phyloP scores from a whole-genome alignment of 2,888 invertebrate species.

The Cartodere bifasciata region DNA sequence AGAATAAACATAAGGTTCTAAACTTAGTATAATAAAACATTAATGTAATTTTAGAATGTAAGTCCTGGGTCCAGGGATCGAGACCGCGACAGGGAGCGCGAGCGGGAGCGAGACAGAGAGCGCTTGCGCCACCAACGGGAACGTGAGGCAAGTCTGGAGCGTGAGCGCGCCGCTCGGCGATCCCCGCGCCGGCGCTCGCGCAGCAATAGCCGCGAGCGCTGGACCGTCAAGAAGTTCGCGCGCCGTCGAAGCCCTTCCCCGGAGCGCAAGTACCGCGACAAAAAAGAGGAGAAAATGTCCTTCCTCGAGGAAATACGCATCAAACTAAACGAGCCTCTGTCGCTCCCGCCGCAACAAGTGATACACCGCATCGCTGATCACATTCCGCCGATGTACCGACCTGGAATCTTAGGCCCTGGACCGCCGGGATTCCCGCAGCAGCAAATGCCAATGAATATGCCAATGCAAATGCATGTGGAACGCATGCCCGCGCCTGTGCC shows the following conservation, averaged over 20 bases:
- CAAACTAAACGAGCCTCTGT: constrained; percentile 6
- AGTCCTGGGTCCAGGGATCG: too few species aligned
- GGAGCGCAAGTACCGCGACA: constrained; percentile 11
- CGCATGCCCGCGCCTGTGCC: constrained; percentile 16
- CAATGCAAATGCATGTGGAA: background rate
- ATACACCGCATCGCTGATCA: too few species aligned
- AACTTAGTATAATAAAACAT: too few species aligned
- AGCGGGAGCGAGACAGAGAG: constrained; percentile 6
- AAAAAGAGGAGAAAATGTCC: constrained; percentile 20
- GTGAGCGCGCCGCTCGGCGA: background rate
- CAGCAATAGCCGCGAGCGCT: constrained; percentile 5
- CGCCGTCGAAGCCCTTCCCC: constrained; percentile 6
- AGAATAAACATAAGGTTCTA: too few species aligned
- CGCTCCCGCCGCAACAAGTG: too few species aligned
- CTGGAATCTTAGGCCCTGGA: constrained; percentile 8
- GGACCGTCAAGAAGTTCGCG: too few species aligned
- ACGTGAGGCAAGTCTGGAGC: constrained; percentile 11
- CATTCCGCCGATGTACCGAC: too few species aligned
- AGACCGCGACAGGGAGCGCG: background rate
- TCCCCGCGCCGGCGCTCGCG: background rate
- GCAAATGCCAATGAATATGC: constrained; percentile 3
- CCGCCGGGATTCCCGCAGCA: constrained; percentile 11
- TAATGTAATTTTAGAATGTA: too few species aligned
- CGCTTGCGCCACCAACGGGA: constrained; percentile 8
- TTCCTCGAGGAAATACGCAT: constrained; percentile 31